These are phyloP conservation scores for Pentamera pediparva DNA, from an alignment of 53 echinoderm and acorn worm species.

Conservation along the genomic window DNA sequence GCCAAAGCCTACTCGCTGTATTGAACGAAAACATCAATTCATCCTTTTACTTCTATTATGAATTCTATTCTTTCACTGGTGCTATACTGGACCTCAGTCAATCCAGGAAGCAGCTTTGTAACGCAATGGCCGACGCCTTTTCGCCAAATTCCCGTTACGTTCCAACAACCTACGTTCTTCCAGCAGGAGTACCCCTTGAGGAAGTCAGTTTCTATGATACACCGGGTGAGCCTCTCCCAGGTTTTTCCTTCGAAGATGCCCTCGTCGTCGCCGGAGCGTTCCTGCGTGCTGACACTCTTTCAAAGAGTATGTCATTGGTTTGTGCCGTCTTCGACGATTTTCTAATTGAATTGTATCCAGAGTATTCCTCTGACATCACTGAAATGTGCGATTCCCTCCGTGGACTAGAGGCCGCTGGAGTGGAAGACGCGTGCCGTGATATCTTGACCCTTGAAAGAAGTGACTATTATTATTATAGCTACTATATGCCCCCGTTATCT, in stretches of 20 bases:
- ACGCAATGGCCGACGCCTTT: no score
- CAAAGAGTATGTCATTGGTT: neutral
- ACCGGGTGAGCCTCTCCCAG: neutral
- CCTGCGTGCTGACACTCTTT: neutral
- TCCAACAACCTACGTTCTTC: no score
- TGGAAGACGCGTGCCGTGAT: neutral
- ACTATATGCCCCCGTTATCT: neutral
- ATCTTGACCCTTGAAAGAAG: neutral
- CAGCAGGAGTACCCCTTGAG: no score
- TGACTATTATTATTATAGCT: no score
- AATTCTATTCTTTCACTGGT: neutral
- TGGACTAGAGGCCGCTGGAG: neutral
- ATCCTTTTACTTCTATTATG: no score
- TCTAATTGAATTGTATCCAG: neutral
- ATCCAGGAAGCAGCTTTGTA: neutral
- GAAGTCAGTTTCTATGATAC: no score
- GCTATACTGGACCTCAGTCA: neutral
- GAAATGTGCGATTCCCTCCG: neutral
- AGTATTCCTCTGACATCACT: neutral
- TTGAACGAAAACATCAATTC: no score
- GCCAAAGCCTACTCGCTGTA: neutral
- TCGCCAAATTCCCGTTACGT: no score
- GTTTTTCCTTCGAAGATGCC: neutral
- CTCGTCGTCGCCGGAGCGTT: neutral
- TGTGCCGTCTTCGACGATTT: conserved; percentile 1